phyloP scores from a whole-genome alignment of 2,113 vertebrate genomes.

The Typhlomys cinereus region DNA sequence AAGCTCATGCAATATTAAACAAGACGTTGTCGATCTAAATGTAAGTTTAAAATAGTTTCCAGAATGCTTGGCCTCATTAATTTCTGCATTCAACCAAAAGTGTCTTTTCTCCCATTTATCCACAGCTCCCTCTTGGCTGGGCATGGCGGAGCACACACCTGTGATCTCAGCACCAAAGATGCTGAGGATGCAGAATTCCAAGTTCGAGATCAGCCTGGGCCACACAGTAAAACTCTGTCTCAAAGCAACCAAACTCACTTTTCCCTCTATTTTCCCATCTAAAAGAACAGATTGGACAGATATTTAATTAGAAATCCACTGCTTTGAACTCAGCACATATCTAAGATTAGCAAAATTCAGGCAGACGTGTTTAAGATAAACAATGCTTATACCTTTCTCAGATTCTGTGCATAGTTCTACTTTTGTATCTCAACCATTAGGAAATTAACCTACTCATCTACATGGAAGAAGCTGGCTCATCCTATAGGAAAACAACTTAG shows the following conservation, averaged over 20 bases:
- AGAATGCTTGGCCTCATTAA: conserved; percentile 33
- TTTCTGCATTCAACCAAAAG: conserved; percentile 30
- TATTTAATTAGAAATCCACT: conserved; percentile 17
- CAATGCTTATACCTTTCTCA: neutral
- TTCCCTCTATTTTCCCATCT: neutral
- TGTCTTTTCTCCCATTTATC: conserved; percentile 16
- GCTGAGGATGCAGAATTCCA: neutral
- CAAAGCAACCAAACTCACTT: neutral
- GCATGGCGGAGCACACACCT: neutral
- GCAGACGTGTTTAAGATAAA: conserved; percentile 13
- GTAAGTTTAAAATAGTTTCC: conserved; percentile 61
- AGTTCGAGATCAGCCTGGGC: neutral
- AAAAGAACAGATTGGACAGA: neutral
- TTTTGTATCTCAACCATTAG: neutral
- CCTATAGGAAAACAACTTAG: conserved; percentile 17
- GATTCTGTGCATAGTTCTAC: neutral
- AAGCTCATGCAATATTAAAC: conserved; percentile 34
- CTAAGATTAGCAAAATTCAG: neutral
- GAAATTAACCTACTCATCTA: neutral
- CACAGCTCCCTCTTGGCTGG: neutral
- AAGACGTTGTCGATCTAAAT: conserved; percentile 4
- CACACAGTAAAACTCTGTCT: neutral
- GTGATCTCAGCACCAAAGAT: neutral
- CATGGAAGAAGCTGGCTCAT: conserved; percentile 7
- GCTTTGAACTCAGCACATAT: neutral